Base-by-base conservation (phyloP, 2,888 invertebrate genomes). In the Cotesia congregata region DNA sequence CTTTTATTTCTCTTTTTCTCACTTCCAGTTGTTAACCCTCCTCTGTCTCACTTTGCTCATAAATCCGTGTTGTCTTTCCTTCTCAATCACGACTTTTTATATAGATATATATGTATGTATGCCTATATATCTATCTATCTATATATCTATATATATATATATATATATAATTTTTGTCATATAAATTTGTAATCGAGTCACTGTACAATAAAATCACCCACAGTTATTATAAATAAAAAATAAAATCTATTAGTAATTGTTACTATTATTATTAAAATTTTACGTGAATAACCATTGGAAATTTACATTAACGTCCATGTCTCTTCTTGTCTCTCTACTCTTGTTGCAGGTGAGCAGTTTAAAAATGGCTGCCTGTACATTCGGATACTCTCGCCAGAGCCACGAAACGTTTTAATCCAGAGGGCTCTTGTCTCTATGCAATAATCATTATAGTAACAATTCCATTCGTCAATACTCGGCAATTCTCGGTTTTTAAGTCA, bases 321-420 rank as follows among this genome's bases (percentile, higher is more conserved):
- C 69, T 74, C 68, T 76, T 76, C 50, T 50, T 12, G 50, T 50
- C 50, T 50, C 75, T 74, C 78, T 79, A 79, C 78, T 80, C 78
- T 78, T 83, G 82, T 81, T 83, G 83, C 84, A 83, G 83, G 83
- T 83, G 84, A 85, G 86, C 84, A 84, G 87, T 87, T 87, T 87
- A 87, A 87, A 87, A 87, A 87, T 87, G 87, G 87, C 87, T 87
- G 85, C 83, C 78, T 78, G 80, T 81, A 81, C 77, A 80, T 82
- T 80, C 80, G 80, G 75, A 77, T 78, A 81, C 81, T 73, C 77
- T 50, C 50, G 50, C 50, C 50, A 50, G 50, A 50, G 81, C 72
- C 82, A 81, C 77, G 79, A 78, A 80, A 71, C 62, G 6, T 59
- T 9, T 17, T 12, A 12, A 72, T 69, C n/a, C 30, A 77, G 80